Conservation (phyloP, 2,888 invertebrate species). For the Ormyrus nitidulus region DNA sequence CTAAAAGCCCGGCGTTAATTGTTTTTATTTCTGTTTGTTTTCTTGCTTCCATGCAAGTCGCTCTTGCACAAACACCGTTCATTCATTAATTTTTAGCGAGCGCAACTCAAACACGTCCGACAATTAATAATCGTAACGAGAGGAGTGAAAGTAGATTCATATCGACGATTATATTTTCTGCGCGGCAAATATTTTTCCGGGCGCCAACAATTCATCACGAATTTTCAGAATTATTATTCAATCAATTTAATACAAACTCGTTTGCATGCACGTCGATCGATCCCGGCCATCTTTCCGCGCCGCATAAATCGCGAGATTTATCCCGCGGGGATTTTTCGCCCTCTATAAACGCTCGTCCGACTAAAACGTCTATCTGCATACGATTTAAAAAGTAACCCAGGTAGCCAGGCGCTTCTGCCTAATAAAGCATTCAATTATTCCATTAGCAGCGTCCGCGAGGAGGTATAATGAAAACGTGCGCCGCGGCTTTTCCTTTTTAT, state of each 20-base stretch:
- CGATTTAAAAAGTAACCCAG: too few species aligned
- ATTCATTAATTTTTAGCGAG: constrained; percentile 30
- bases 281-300: too few species aligned
- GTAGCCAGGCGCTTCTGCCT: constrained; percentile 15
- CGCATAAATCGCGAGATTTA: too few species aligned
- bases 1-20: not conserved
- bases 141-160: constrained; percentile 44
- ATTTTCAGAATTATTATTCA: constrained; percentile 31
- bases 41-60: constrained; percentile 20
- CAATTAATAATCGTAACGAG: constrained; percentile 46
- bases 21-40: constrained; percentile 12
- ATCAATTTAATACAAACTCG: not conserved
- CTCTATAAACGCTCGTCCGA: too few species aligned
- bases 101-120: constrained; percentile 1
- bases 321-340: too few species aligned
- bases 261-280: too few species aligned
- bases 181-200: not conserved
- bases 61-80: not conserved
- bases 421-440: constrained; percentile 50
- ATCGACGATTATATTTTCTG: not conserved
- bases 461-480: constrained; percentile 23
- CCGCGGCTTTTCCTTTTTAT: constrained; percentile 1
- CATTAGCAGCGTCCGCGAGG: constrained; percentile 37
- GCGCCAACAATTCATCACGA: constrained; percentile 10
- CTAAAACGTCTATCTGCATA: too few species aligned